phyloP scores from a whole-genome alignment of 2,113 vertebrate genomes.

The Eubucco bourcierii region DNA sequence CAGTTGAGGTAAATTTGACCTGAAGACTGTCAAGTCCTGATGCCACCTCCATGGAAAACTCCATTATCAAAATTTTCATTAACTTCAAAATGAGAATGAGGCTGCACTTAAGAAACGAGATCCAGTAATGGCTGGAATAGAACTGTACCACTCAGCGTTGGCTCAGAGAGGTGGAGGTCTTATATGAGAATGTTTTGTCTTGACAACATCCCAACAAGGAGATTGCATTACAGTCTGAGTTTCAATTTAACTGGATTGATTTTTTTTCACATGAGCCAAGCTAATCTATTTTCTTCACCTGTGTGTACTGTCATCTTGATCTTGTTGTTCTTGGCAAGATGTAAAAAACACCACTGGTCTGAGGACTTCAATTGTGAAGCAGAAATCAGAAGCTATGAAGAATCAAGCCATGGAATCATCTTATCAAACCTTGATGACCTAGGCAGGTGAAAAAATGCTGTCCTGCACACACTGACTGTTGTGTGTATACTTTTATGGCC shows the following conservation, averaged over 20 bases:
- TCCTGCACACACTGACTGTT: not conserved
- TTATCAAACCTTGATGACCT: not conserved
- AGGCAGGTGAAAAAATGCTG: not conserved
- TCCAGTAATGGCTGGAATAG: not conserved
- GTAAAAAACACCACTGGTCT: not conserved
- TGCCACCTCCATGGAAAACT: not conserved
- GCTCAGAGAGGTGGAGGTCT: rapidly evolving
- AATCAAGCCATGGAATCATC: not conserved
- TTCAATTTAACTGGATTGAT: not conserved
- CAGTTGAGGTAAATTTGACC: not conserved
- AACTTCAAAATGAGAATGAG: not conserved
- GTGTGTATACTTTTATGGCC: not conserved
- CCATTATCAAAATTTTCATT: not conserved
- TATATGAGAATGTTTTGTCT: not conserved
- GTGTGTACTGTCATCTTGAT: not conserved
- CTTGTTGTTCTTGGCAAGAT: not conserved
- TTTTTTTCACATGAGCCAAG: not conserved
- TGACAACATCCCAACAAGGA: not conserved
- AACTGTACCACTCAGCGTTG: not conserved
- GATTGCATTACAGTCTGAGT: not conserved
- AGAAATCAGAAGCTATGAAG: not conserved
- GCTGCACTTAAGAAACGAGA: not conserved
- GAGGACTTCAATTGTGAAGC: not conserved
- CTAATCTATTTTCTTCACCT: not conserved
- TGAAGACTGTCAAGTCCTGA: not conserved